A percentile compares a stretch with the other conserved stretches of the same genome.
Conservation (phyloP, 2,888 invertebrate genomes). For the Eristalis pertinax region DNA sequence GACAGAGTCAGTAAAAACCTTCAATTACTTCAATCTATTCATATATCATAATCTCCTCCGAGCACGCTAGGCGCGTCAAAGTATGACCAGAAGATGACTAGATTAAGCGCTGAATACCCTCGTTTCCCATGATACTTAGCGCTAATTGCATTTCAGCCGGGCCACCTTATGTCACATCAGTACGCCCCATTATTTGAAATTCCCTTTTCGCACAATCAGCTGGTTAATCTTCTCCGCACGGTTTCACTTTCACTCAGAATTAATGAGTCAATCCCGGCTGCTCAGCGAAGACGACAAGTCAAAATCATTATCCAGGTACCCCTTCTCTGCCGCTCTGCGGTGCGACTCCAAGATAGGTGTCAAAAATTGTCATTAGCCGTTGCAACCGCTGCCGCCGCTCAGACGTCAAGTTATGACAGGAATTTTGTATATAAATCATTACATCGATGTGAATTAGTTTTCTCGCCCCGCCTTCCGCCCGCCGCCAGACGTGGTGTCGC, state of each 20-base stretch:
- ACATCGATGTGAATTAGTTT: not conserved
- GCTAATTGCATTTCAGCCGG: not conserved
- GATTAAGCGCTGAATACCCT: not conserved
- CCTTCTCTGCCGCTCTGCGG: not conserved
- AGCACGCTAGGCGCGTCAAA: not conserved
- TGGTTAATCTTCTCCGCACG: not conserved
- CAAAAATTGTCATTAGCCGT: conserved; percentile 28
- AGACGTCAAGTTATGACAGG: conserved; percentile 7
- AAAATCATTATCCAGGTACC: not conserved
- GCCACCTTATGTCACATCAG: not conserved
- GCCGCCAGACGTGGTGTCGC: not conserved
- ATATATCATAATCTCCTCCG: not conserved
- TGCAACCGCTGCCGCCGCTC: not conserved
- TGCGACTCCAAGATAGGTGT: conserved; percentile 10
- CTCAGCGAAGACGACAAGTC: not conserved
- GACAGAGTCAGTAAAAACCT: not conserved
- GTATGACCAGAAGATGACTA: not conserved
- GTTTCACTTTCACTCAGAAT: conserved; percentile 7
- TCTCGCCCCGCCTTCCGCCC: not conserved
- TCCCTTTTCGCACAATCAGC: not conserved
- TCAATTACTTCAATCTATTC: not conserved
- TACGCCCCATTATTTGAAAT: not conserved
- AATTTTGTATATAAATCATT: conserved; percentile 12
- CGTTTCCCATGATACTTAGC: not conserved
- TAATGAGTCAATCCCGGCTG: not conserved